Evolutionary conservation across 1,140 invertebrate genomes (phyloP).

Genomic region (Drosophila murphyi): DNA sequence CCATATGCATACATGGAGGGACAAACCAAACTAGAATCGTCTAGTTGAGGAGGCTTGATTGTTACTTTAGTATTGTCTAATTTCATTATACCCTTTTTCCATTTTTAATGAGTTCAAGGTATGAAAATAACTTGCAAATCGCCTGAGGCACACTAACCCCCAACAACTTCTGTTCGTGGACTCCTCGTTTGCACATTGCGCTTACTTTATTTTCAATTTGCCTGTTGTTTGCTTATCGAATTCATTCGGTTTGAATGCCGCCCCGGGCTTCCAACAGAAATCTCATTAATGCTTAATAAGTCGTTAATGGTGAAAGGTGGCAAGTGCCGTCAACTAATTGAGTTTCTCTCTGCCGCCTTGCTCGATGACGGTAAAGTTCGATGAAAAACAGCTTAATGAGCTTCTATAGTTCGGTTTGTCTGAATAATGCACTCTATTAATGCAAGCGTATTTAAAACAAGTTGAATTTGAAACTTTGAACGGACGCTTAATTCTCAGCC

Average conservation of each 20-base stretch:
- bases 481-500: too few relatives aligned
- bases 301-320: slow-evolving; percentile 17
- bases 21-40: too few relatives aligned
- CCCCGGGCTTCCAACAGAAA: slow-evolving; percentile 32
- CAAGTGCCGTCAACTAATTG: slow-evolving; percentile 55
- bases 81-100: too few relatives aligned
- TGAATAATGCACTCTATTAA: background rate
- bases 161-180: background rate
- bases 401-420: background rate
- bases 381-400: slow-evolving; percentile 16
- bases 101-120: too few relatives aligned
- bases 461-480: too few relatives aligned
- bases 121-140: slow-evolving; percentile 14
- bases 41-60: too few relatives aligned
- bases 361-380: slow-evolving; percentile 21
- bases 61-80: too few relatives aligned
- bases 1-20: slow-evolving; percentile 6
- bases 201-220: slow-evolving; percentile 41
- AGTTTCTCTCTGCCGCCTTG: slow-evolving; percentile 25
- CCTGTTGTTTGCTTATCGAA: background rate
- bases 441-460: too few relatives aligned
- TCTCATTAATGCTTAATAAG: slow-evolving; percentile 54
- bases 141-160: background rate
- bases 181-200: slow-evolving; percentile 1
- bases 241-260: slow-evolving; percentile 4